Conservation (phyloP, 2,113 vertebrate species). For the Petrocephalus zakoni region DNA sequence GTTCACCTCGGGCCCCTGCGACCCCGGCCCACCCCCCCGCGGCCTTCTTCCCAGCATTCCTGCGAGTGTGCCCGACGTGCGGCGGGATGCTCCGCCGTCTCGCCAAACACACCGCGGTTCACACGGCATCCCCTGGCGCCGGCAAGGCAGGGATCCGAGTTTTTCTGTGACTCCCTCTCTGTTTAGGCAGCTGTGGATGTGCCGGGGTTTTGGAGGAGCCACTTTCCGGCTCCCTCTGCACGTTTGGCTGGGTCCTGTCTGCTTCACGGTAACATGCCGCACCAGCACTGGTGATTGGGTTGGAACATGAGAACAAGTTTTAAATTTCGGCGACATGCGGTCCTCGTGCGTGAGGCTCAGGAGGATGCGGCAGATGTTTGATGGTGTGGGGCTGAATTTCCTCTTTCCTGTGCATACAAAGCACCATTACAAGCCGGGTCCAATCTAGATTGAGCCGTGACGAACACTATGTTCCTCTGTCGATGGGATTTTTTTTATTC, state of each 20-base stretch:
- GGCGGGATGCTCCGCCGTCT: neutral
- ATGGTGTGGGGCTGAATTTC: slow-evolving; percentile 18
- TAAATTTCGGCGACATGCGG: no score
- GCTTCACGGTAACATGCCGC: neutral
- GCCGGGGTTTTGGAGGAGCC: neutral
- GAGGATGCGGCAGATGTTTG: neutral
- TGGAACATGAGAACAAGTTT: no score
- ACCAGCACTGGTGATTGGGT: neutral
- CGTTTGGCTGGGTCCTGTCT: neutral
- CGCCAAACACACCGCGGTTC: neutral
- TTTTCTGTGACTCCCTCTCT: neutral
- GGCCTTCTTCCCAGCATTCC: neutral
- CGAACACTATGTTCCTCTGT: neutral
- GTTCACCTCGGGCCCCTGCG: neutral
- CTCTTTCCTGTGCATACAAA: slow-evolving; percentile 23
- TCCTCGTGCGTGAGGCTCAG: neutral
- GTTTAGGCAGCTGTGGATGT: neutral
- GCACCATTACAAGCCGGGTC: neutral
- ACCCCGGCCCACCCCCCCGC: neutral
- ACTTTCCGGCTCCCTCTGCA: neutral
- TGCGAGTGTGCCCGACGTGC: neutral
- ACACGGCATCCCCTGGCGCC: neutral
- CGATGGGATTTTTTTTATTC: neutral
- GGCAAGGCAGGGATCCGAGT: neutral
- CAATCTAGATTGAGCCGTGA: neutral